These are phyloP conservation scores for Vollenhovia emeryi DNA, from an alignment of 1,140 invertebrate species.

Conservation along the genomic window DNA sequence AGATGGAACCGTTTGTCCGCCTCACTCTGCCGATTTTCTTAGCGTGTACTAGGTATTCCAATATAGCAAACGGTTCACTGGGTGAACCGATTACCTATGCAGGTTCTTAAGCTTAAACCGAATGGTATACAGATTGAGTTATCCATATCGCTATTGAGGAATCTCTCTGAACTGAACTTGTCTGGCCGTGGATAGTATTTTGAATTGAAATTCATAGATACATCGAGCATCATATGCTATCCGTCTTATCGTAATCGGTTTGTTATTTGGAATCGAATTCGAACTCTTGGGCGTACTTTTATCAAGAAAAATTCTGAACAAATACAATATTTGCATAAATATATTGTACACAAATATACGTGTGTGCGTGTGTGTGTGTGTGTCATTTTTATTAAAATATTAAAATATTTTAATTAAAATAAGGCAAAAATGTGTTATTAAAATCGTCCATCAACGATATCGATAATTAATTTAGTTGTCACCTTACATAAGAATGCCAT, in stretches of 20 bases:
- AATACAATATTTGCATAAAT: not conserved
- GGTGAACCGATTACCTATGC: conserved; percentile 82
- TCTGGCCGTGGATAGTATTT: not conserved
- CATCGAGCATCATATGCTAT: not conserved
- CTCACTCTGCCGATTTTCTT: no score
- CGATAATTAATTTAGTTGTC: conserved; percentile 3
- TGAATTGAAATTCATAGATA: conserved; percentile 27
- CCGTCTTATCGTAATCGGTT: not conserved
- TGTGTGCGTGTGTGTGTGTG: not conserved
- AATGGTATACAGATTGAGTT: conserved; percentile 66
- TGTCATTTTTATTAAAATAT: not conserved
- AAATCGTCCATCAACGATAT: not conserved
- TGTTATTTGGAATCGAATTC: conserved; percentile 8
- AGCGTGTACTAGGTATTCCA: no score
- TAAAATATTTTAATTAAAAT: not conserved
- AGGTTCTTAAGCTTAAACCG: conserved; percentile 82
- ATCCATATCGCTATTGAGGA: not conserved
- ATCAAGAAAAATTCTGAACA: not conserved
- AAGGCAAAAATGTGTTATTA: not conserved
- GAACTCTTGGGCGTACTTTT: conserved; percentile 13
- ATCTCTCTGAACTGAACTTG: conserved; percentile 37
- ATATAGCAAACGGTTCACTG: no score
- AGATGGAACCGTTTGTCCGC: no score
- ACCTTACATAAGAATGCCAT: not conserved
- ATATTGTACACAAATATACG: not conserved